A percentile compares a stretch with the other conserved stretches of the same genome.
Evolutionary conservation across 2,797 vertebrate genomes (phyloP).

Genomic region (Muraenolepis orangiensis): DNA sequence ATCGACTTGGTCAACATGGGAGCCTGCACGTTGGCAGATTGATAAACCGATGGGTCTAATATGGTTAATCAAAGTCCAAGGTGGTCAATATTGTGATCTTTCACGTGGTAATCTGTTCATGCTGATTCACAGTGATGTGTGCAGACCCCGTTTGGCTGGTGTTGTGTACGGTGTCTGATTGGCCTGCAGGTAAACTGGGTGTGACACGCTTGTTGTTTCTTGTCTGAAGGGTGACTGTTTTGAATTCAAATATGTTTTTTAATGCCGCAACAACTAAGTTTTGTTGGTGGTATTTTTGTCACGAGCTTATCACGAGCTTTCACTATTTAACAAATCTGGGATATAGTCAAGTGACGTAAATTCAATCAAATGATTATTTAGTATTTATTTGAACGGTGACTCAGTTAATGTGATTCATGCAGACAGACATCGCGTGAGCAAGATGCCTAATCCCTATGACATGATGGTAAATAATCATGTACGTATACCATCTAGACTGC

Average conservation of each 20-base stretch:
- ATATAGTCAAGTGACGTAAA: too few relatives aligned
- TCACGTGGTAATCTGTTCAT: slow-evolving; percentile 34
- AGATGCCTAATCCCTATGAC: too few relatives aligned
- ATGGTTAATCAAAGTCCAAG: neutral
- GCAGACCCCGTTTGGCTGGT: slow-evolving; percentile 45
- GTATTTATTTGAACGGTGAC: too few relatives aligned
- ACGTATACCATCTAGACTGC: too few relatives aligned
- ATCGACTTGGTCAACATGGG: neutral
- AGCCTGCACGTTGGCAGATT: neutral
- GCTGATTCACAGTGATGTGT: slow-evolving; percentile 7
- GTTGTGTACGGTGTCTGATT: slow-evolving; percentile 32
- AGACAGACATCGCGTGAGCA: too few relatives aligned
- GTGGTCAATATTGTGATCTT: neutral
- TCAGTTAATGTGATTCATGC: too few relatives aligned
- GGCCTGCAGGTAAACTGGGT: slow-evolving; percentile 37
- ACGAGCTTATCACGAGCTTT: too few relatives aligned
- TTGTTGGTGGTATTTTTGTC: too few relatives aligned
- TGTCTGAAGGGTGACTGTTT: slow-evolving; percentile 22
- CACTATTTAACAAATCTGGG: too few relatives aligned
- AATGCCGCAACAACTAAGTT: neutral
- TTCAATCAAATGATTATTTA: too few relatives aligned
- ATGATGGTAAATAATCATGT: too few relatives aligned
- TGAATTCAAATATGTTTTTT: neutral
- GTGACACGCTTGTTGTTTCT: slow-evolving; percentile 40
- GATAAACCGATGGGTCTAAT: neutral